Conservation (phyloP, 1,140 invertebrate genomes). For the Octopus sinensis region DNA sequence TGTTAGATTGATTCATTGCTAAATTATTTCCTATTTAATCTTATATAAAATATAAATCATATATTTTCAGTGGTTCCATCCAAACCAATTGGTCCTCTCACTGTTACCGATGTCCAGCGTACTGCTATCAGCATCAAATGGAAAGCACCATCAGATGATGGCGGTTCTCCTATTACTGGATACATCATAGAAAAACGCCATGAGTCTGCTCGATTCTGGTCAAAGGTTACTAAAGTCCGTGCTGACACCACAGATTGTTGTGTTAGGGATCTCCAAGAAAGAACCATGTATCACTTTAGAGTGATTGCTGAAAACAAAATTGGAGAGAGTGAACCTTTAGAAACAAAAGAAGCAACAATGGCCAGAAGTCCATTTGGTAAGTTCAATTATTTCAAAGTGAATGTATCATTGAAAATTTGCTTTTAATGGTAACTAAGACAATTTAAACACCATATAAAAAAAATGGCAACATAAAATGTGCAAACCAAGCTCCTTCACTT, state of each 20-base stretch:
- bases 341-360: constrained; percentile 69
- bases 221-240: constrained; percentile 66
- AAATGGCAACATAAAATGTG: not conserved
- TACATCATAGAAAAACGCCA: constrained; percentile 56
- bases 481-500: not conserved
- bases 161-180: constrained; percentile 54
- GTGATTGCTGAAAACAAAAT: constrained; percentile 96
- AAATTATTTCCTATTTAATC: no score
- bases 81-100: constrained; percentile 87
- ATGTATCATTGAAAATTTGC: no score
- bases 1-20: no score
- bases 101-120: constrained; percentile 50
- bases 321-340: constrained; percentile 87
- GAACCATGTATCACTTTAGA: constrained; percentile 90
- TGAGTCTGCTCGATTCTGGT: constrained; percentile 77
- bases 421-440: no score
- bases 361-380: constrained; percentile 94
- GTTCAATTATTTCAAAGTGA: constrained; percentile 38
- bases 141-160: constrained; percentile 60
- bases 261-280: constrained; percentile 83
- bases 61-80: constrained; percentile 44
- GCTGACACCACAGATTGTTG: constrained; percentile 64
- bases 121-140: constrained; percentile 31
- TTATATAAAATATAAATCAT: not conserved
- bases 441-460: not conserved